A percentile compares a stretch with the other conserved stretches of the same genome.
Evolutionary conservation across 2,888 invertebrate genomes (phyloP).

Genomic region (Steinernema hermaphroditum): DNA sequence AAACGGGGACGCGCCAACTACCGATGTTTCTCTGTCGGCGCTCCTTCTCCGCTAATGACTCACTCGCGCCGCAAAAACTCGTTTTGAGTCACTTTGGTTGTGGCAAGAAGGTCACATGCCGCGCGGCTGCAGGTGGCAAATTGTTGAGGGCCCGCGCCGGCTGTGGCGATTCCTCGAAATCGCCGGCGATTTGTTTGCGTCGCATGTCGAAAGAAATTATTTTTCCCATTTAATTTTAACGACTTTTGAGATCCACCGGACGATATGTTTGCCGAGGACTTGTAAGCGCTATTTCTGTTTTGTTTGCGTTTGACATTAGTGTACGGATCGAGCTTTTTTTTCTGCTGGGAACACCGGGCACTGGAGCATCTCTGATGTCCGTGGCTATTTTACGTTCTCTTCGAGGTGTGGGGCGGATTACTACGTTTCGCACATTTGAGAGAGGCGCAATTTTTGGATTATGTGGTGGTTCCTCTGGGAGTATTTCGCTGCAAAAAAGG

Average conservation of each 20-base stretch:
- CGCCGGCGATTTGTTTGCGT: background rate
- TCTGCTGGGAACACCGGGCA: no score
- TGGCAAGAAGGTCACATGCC: background rate
- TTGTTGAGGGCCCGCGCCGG: no score
- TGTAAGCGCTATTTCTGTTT: background rate
- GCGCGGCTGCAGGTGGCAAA: background rate
- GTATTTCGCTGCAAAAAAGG: no score
- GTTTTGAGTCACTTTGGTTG: background rate
- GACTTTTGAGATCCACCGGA: background rate
- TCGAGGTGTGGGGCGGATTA: no score
- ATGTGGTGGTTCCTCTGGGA: no score
- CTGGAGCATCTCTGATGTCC: no score
- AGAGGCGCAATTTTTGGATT: no score
- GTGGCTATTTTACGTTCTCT: no score
- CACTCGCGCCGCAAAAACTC: background rate
- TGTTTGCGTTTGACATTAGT: conserved; percentile 4
- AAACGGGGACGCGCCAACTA: background rate
- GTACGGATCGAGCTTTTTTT: no score
- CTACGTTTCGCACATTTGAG: no score
- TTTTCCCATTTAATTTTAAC: background rate
- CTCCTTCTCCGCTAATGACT: conserved; percentile 14
- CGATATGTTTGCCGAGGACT: conserved; percentile 5
- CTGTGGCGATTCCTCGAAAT: background rate
- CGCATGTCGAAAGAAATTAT: background rate
- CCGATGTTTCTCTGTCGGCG: background rate